Evolutionary conservation across 2,797 vertebrate genomes (phyloP), one percentile per base, ranked within the genome.

Genomic region (Paratrypauchen microcephalus): DNA sequence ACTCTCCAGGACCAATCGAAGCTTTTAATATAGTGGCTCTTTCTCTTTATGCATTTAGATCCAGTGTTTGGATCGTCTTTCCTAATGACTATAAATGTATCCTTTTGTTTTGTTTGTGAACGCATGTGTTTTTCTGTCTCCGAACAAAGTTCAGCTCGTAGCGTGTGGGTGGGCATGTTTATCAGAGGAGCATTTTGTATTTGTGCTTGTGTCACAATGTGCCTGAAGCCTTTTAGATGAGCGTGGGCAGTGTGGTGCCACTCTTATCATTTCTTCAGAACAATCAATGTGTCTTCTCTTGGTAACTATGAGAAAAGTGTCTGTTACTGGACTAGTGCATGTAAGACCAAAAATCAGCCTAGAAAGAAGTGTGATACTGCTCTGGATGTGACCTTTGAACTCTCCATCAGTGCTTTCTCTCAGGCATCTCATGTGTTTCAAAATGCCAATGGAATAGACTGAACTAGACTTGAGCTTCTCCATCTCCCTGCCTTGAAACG

Each of bases 181-280:
- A 62, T 28, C 76, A 57, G 64, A 82, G 73, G 76, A 89, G 81
- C 79, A 70, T 68, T 84, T 83, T 72, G 77, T 81, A 82, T 79
- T 66, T 80, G 79, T 87, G 83, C 86, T 93, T 91, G 86, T 86
- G 77, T 93, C 91, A 93, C 91, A 83, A 90, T 75, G 92, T 94
- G 92, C 93, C 92, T 94, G 79, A 92, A 89, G 76, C 68, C 87
- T 88, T 66, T 83, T 69, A 65, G 71, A 84, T 68, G 68, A 47
- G 60, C 62, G 65, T 81, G 84, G 67, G 55, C 54, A 68, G 72
- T 63, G 77, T 60, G 66, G 65, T 30, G 56, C 50, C 56, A 55
- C 41, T 62, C 23, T 61, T 58, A 52, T 65, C 24, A 12, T 71
- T 50, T 69, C 65, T 65, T 71, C 55, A 69, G 39, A 76, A 69